phyloP scores from a whole-genome alignment of 2,113 vertebrate genomes.

The Phalacrocorax pelagicus region DNA sequence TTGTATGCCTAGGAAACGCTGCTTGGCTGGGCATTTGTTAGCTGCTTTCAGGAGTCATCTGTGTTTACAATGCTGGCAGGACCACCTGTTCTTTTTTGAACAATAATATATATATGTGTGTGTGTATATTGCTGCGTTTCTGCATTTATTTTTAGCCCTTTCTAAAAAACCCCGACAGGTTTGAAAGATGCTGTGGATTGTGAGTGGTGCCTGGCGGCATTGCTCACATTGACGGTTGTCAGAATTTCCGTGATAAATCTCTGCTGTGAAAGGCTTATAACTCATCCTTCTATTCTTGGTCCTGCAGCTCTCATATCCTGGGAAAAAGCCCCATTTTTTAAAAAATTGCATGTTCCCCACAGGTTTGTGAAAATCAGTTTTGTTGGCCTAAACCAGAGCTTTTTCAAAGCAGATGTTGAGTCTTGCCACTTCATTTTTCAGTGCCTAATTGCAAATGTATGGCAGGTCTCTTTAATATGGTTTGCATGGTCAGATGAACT shows the following conservation, averaged over 20 bases:
- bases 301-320: background rate
- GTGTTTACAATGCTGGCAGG: conserved; percentile 1
- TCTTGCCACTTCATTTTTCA: background rate
- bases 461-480: background rate
- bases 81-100: conserved; percentile 46
- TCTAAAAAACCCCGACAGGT: conserved; percentile 20
- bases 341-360: background rate
- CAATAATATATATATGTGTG: background rate
- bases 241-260: conserved; percentile 62
- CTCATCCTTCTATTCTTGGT: conserved; percentile 49
- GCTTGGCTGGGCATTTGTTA: background rate
- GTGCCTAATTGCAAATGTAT: background rate
- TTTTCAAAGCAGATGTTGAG: background rate
- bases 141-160: conserved; percentile 65
- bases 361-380: background rate
- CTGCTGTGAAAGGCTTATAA: conserved; percentile 47
- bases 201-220: conserved; percentile 40
- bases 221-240: conserved; percentile 38
- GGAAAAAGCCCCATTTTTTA: background rate
- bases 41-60: conserved; percentile 8
- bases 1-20: background rate
- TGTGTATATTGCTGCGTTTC: conserved; percentile 31
- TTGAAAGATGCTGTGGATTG: conserved; percentile 48
- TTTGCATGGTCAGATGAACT: background rate
- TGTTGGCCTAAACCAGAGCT: background rate